Percentiles rank a stretch among this genome's conserved stretches.
These are phyloP conservation scores for Thymelicus sylvestris DNA, from an alignment of 2,888 invertebrate genomes.

Conservation along the genomic window DNA sequence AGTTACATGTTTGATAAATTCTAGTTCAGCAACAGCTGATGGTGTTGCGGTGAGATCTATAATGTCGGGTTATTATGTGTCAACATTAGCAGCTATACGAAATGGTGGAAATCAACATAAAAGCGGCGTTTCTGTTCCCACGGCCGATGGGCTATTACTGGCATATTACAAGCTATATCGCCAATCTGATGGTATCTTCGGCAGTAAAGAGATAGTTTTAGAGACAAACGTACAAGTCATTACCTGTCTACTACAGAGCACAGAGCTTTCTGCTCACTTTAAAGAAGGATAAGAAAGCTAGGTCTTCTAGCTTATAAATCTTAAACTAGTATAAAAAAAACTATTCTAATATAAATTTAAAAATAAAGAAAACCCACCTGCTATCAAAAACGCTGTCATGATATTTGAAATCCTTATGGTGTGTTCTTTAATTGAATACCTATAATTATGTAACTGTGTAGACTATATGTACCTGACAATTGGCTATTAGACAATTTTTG, in stretches of 20 bases:
- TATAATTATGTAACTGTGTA: no score
- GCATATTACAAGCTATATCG: constrained; percentile 45
- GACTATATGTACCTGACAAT: no score
- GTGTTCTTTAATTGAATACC: no score
- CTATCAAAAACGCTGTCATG: no score
- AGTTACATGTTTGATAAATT: background rate
- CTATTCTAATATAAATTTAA: no score
- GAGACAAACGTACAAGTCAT: constrained; percentile 21
- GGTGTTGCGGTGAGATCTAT: constrained; percentile 28
- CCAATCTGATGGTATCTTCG: constrained; percentile 44
- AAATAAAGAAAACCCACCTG: no score
- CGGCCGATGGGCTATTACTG: constrained; percentile 45
- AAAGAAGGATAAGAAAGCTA: no score
- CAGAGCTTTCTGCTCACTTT: no score
- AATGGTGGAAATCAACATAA: constrained; percentile 43
- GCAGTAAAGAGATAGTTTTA: constrained; percentile 15
- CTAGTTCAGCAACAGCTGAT: background rate
- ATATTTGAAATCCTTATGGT: no score
- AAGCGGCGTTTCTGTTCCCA: constrained; percentile 43
- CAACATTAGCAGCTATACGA: constrained; percentile 44
- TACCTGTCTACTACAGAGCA: background rate
- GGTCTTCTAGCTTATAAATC: no score
- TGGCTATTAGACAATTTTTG: no score
- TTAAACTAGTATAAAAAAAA: no score
- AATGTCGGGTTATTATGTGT: constrained; percentile 43